phyloP scores from a whole-genome alignment of 2,797 vertebrate genomes.

The Amazona finschi region DNA sequence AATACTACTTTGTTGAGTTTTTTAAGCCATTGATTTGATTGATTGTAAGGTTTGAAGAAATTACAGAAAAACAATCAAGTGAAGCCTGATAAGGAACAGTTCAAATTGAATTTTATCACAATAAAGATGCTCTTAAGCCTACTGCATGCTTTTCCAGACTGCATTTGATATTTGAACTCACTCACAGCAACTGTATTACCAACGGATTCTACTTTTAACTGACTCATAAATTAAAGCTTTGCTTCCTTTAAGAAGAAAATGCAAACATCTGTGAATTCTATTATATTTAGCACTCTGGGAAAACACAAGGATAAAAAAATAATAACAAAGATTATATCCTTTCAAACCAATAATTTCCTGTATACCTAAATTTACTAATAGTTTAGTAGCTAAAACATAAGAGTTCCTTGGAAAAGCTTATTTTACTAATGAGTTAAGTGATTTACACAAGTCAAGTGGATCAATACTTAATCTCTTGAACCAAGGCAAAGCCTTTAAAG shows the following conservation, averaged over 20 bases:
- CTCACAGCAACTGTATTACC: not conserved
- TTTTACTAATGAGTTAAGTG: conserved; percentile 63
- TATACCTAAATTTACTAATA: conserved; percentile 61
- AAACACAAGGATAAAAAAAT: conserved; percentile 49
- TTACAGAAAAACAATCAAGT: conserved; percentile 31
- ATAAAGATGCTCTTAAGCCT: conserved; percentile 38
- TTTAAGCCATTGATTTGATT: conserved; percentile 29
- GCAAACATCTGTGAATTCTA: conserved; percentile 31
- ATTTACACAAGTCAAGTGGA: conserved; percentile 60
- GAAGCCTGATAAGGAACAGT: conserved; percentile 25
- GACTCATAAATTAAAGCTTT: conserved; percentile 72
- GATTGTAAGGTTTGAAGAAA: conserved; percentile 35
- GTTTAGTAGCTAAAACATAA: conserved; percentile 69
- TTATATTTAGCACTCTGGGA: conserved; percentile 64
- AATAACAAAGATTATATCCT: not conserved
- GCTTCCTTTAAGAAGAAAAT: conserved; percentile 74
- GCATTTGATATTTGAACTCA: not conserved
- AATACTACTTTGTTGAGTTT: not conserved
- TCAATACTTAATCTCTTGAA: conserved; percentile 57
- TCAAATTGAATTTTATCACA: conserved; percentile 47
- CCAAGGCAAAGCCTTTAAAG: conserved; percentile 71
- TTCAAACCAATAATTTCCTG: conserved; percentile 34
- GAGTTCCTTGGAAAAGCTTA: conserved; percentile 70
- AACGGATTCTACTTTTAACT: conserved; percentile 70
- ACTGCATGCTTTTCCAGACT: not conserved